Evolutionary conservation across 2,797 vertebrate genomes (phyloP), one percentile per base, ranked within the genome.

Genomic region (Tadarida brasiliensis): DNA sequence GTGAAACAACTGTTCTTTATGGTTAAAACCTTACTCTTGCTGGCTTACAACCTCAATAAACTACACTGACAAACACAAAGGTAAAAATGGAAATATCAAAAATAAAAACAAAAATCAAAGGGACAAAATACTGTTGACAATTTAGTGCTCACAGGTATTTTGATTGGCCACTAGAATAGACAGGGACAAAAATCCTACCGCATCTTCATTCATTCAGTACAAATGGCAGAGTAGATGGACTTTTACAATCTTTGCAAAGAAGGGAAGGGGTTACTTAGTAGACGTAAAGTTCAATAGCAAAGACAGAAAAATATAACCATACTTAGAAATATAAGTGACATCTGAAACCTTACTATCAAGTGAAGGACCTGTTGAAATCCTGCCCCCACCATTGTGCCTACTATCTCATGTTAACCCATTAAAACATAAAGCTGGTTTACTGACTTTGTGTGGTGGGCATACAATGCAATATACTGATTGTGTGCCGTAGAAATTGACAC

Each of bases 61-160:
- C 22, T 70, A 84, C 14, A 92, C 33, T 44, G 35, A 83, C n/a
- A 95, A 85, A 86, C 12, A 70, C 17, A 94, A 71, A 33, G 6
- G 57, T 35, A 88, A 67, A 94, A 95, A 94, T 71, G n/a, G 5
- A 95, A 85, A 92, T 51, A 73, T 19, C 67, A 86, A 80, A 16
- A 44, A 35, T 44, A 7, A 44, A 9, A 71, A 78, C 7, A 19
- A 83, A 39, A 86, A 39, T 7, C 51, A 59, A 78, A 70, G 0
- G 76, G n/a, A 24, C 77, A 91, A 85, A 92, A 33, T 22, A 92
- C n/a, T 77, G 70, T 12, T 84, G 73, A 78, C 4, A 76, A 24
- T n/a, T 20, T 39, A 90, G 26, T 39, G 39, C 35, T 90, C 54
- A 85, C 1, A 54, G 30, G 33, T 51, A 82, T 61, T 87, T 84